Base-by-base conservation (phyloP, 1,140 invertebrate species). In the Pollicipes pollicipes region DNA sequence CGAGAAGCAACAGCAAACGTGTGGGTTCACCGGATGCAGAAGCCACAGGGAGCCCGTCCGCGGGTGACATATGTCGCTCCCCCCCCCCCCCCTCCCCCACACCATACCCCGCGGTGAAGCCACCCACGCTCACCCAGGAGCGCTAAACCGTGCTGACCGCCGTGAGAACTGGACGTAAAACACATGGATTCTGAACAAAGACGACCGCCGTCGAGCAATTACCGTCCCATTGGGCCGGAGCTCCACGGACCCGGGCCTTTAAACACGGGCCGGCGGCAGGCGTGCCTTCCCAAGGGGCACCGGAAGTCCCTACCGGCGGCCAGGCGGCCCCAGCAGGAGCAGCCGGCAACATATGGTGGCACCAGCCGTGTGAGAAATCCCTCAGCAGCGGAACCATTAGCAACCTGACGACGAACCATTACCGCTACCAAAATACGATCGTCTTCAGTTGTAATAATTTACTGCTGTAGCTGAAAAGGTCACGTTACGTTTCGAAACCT, bases 1-100 rank as follows among this genome's bases (percentile, higher is more conserved):
- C n/a, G n/a, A n/a, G n/a, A n/a, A n/a, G n/a, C n/a, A n/a, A n/a
- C n/a, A n/a, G n/a, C n/a, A n/a, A n/a, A n/a, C n/a, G n/a, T n/a
- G n/a, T n/a, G 72, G 0, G 72, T 73, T n/a, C 78, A 70, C 68
- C 76, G 76, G 69, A 79, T 75, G 67, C 78, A 79, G 63, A 77
- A 10, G 16, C 45, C 13, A 10, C 17, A 21, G 45, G 45, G 45
- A 58, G 45, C 45, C 10, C 13, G 13, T 58, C 45, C 2, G 45
- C 24, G 4, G 45, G 45, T 58, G 45, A 58, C 45, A 58, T 58
- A 2, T 58, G 45, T 58, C 45, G n/a, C n/a, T n/a, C n/a, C n/a
- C n/a, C n/a, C n/a, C n/a, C n/a, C n/a, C n/a, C n/a, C n/a, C n/a
- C n/a, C n/a, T n/a, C n/a, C n/a, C n/a, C n/a, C n/a, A n/a, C n/a